phyloP scores from a whole-genome alignment of 2,888 invertebrate genomes.

The Muscina levida region DNA sequence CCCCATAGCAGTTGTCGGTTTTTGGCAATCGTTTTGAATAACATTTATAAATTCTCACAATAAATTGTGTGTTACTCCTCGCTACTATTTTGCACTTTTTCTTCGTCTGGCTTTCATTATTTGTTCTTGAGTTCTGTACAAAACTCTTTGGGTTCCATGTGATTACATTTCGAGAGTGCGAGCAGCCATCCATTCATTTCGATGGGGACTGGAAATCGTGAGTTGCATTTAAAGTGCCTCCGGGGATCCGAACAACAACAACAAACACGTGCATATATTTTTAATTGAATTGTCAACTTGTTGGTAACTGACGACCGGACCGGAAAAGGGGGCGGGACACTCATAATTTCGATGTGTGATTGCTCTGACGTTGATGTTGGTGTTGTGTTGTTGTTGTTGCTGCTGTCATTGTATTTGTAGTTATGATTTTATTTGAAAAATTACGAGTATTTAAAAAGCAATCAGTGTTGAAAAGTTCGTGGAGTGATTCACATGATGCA shows the following conservation, averaged over 20 bases:
- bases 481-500: conserved; percentile 10
- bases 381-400: background rate
- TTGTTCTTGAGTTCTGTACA: conserved; percentile 16
- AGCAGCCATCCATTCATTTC: conserved; percentile 33
- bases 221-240: conserved; percentile 41
- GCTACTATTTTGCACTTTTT: background rate
- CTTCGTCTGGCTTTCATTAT: background rate
- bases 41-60: conserved; percentile 40
- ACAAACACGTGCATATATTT: conserved; percentile 52
- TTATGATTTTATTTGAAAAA: conserved; percentile 22
- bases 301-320: background rate
- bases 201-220: conserved; percentile 44
- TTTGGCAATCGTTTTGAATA: conserved; percentile 49
- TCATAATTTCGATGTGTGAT: background rate
- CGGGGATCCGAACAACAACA: conserved; percentile 7
- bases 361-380: conserved; percentile 4
- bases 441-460: conserved; percentile 38
- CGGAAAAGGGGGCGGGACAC: background rate
- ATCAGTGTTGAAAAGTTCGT: conserved; percentile 18
- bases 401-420: too few relatives aligned
- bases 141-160: background rate
- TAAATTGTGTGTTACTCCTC: conserved; percentile 40
- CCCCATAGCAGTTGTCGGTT: too few relatives aligned
- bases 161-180: background rate
- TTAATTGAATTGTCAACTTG: conserved; percentile 56